Percentiles rank a stretch among this genome's conserved stretches.
These are phyloP conservation scores for Drosophila neotestacea DNA, from an alignment of 2,888 invertebrate species.

Conservation along the genomic window DNA sequence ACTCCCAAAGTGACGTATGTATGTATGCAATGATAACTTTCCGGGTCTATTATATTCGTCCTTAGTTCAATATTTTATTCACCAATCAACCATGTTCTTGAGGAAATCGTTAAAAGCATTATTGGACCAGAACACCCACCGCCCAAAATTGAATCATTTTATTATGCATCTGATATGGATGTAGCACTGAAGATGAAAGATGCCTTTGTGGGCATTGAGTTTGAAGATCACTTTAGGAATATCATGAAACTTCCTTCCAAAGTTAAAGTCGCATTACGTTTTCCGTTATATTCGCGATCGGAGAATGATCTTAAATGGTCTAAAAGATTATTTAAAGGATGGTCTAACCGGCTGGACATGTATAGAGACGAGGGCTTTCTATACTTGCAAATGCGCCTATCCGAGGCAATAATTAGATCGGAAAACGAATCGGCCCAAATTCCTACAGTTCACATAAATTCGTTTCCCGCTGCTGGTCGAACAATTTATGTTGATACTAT, in stretches of 20 bases:
- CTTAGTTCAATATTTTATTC: conserved; percentile 43
- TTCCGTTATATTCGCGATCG: conserved; percentile 38
- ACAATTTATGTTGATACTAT: not conserved
- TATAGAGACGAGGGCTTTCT: conserved; percentile 51
- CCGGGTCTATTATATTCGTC: not conserved
- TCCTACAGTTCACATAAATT: conserved; percentile 29
- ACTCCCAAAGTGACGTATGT: conserved; percentile 32
- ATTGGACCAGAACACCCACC: not conserved
- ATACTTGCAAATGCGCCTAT: conserved; percentile 33
- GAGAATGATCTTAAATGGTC: conserved; percentile 8
- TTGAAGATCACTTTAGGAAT: conserved; percentile 31
- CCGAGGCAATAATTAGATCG: conserved; percentile 27
- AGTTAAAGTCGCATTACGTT: conserved; percentile 41
- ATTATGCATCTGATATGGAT: conserved; percentile 13
- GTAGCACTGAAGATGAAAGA: not conserved
- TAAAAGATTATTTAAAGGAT: not conserved
- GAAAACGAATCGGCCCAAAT: not conserved
- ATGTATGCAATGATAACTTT: not conserved
- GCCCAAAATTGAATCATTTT: not conserved
- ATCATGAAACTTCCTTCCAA: conserved; percentile 26
- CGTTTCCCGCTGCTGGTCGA: conserved; percentile 20
- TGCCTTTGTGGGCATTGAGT: conserved; percentile 56
- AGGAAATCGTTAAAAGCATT: accelerated
- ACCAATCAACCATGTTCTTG: conserved; percentile 29
- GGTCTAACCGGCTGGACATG: not conserved